These are phyloP conservation scores for Halcyon leucocephala DNA, from an alignment of 2,797 vertebrate genomes.

Conservation along the genomic window DNA sequence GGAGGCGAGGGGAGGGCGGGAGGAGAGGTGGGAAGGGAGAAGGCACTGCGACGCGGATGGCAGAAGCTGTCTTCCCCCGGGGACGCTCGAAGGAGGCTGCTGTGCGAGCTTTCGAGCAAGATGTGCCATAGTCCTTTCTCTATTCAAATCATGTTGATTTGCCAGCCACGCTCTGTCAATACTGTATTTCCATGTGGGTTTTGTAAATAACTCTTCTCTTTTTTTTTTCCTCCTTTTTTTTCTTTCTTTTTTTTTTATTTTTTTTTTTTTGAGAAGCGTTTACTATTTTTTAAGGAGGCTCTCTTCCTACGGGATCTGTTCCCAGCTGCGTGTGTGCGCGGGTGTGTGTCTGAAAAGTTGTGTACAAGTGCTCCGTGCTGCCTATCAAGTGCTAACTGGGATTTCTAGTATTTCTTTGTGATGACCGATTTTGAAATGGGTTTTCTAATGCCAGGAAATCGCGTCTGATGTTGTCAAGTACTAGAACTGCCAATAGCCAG, in stretches of 20 bases:
- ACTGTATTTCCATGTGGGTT: constrained; percentile 61
- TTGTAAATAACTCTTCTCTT: constrained; percentile 48
- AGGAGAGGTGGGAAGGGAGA: constrained; percentile 17
- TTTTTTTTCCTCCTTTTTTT: no score
- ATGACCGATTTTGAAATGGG: constrained; percentile 97
- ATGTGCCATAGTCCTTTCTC: constrained; percentile 62
- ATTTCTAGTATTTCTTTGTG: constrained; percentile 89
- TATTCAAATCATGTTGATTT: constrained; percentile 77
- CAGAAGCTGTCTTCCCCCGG: constrained; percentile 25
- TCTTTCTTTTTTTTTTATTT: not conserved
- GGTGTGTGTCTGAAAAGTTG: constrained; percentile 67
- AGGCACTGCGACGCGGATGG: not conserved
- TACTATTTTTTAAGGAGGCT: constrained; percentile 55
- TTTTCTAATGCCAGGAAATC: constrained; percentile 87
- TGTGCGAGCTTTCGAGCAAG: constrained; percentile 53
- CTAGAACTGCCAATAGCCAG: constrained; percentile 60
- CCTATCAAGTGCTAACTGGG: constrained; percentile 75
- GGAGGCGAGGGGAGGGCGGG: not conserved
- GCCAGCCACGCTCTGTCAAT: constrained; percentile 65
- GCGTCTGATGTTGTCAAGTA: constrained; percentile 88
- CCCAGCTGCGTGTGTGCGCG: constrained; percentile 53
- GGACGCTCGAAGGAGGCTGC: constrained; percentile 49
- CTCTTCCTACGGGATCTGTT: constrained; percentile 56
- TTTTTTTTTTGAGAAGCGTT: not conserved
- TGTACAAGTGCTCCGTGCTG: constrained; percentile 61